Percentiles rank a stretch among this genome's conserved stretches.
Conservation (phyloP, 1,140 invertebrate genomes). For the Vanessa atalanta region DNA sequence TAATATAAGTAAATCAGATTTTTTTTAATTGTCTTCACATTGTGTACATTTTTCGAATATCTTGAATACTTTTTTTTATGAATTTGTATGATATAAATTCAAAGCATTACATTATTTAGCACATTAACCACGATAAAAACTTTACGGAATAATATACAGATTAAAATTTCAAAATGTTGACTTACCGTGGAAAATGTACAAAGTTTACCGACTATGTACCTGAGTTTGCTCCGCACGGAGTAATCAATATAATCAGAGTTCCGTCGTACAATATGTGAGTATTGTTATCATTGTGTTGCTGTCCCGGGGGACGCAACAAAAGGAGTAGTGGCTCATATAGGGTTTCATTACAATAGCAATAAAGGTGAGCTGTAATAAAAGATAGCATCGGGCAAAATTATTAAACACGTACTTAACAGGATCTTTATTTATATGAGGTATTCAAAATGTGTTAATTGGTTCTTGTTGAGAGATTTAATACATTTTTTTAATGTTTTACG, state of each 20-base stretch:
- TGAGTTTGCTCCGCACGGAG: background rate
- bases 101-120: too few relatives aligned
- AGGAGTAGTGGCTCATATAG: conserved; percentile 28
- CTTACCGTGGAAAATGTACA: background rate
- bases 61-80: too few relatives aligned
- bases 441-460: too few relatives aligned
- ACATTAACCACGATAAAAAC: too few relatives aligned
- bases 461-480: too few relatives aligned
- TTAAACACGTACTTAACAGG: background rate
- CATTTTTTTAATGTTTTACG: too few relatives aligned
- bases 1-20: too few relatives aligned
- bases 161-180: too few relatives aligned
- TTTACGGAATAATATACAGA: too few relatives aligned
- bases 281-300: conserved; percentile 40
- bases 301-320: conserved; percentile 39
- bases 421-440: background rate
- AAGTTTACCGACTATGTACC: background rate
- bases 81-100: too few relatives aligned
- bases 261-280: conserved; percentile 26
- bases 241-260: conserved; percentile 36
- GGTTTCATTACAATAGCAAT: conserved; percentile 33
- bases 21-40: too few relatives aligned
- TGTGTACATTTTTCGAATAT: too few relatives aligned
- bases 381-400: conserved; percentile 29
- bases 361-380: conserved; percentile 30